phyloP scores from a whole-genome alignment of 1,140 invertebrate species.

The Ylistrum balloti region DNA sequence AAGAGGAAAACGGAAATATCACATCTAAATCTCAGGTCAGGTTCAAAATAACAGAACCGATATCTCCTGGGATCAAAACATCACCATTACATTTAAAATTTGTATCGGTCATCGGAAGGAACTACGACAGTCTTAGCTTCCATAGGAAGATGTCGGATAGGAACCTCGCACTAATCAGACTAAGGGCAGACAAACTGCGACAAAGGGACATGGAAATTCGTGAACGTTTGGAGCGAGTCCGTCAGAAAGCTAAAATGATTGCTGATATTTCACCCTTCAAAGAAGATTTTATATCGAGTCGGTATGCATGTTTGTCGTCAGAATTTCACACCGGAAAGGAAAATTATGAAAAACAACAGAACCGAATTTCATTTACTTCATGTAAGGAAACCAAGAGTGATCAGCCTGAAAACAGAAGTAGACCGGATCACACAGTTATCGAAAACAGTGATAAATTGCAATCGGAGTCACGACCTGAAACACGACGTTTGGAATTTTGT shows the following conservation, averaged over 20 bases:
- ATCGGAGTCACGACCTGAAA: background rate
- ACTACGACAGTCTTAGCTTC: background rate
- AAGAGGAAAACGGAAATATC: no score
- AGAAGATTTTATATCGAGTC: background rate
- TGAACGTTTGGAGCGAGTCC: background rate
- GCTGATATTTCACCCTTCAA: background rate
- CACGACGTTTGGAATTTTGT: background rate
- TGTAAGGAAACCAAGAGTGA: no score
- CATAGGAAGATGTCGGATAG: background rate
- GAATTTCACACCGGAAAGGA: background rate
- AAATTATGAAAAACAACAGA: background rate
- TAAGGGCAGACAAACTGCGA: background rate
- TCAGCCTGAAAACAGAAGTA: background rate
- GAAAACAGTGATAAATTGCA: no score
- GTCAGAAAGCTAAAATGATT: background rate
- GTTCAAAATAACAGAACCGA: no score
- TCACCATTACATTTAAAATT: background rate
- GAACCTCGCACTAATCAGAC: background rate
- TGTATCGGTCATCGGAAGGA: background rate
- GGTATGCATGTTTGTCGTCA: background rate
- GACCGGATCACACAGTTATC: no score
- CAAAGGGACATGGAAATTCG: slow-evolving; percentile 8
- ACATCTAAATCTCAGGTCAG: no score
- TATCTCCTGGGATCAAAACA: no score
- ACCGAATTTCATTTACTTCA: background rate